Evolutionary conservation across 1,140 invertebrate genomes (phyloP).

Genomic region (Ladona fulva): DNA sequence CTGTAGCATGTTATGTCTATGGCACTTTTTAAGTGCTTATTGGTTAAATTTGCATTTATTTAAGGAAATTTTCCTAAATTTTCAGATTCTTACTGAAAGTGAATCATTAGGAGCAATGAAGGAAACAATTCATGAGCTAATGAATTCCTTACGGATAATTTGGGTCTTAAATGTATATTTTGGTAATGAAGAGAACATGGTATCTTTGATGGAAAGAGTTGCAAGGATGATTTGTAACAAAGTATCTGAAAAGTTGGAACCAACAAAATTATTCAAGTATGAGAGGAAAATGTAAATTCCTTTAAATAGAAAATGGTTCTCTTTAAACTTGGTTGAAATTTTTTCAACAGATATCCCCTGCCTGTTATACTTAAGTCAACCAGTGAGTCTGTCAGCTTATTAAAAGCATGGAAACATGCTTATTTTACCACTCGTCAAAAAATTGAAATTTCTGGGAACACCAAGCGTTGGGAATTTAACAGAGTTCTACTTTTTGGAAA

Average conservation of each 20-base stretch:
- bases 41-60: neutral
- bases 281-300: constrained; percentile 13
- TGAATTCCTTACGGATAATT: constrained; percentile 73
- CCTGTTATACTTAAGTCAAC: constrained; percentile 44
- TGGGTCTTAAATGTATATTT: constrained; percentile 72
- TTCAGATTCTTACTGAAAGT: constrained; percentile 59
- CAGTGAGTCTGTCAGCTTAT: constrained; percentile 50
- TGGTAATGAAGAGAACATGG: constrained; percentile 62
- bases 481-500: constrained; percentile 64
- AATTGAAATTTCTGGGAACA: constrained; percentile 74
- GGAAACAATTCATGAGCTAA: constrained; percentile 62
- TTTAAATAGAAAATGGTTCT: too few species aligned
- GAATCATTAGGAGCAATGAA: constrained; percentile 59
- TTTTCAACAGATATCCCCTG: constrained; percentile 30
- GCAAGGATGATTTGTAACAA: constrained; percentile 69
- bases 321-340: constrained; percentile 17
- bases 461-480: constrained; percentile 84
- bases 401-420: constrained; percentile 63
- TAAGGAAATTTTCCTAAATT: constrained; percentile 22
- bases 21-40: neutral
- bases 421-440: constrained; percentile 63
- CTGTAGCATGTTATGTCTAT: too few species aligned
- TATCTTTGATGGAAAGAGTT: constrained; percentile 65
- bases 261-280: constrained; percentile 61
- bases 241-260: constrained; percentile 58